These are phyloP conservation scores for Todiramphus chloris DNA, from an alignment of 2,113 vertebrate genomes.

Conservation along the genomic window DNA sequence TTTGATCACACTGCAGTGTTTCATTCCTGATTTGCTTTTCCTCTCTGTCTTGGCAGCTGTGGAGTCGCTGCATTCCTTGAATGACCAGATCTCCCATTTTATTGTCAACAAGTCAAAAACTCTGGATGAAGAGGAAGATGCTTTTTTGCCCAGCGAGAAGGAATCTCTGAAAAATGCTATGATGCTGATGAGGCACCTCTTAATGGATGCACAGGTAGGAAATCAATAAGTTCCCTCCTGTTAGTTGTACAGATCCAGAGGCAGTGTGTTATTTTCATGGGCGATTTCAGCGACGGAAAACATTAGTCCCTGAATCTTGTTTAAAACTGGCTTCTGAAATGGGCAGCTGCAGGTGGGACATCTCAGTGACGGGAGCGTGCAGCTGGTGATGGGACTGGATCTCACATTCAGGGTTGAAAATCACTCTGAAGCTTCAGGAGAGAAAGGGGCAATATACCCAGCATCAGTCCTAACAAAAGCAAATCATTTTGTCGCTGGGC, in stretches of 20 bases:
- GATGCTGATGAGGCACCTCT: constrained; percentile 89
- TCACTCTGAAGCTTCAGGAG: background rate
- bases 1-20: background rate
- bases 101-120: constrained; percentile 85
- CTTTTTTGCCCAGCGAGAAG: constrained; percentile 82
- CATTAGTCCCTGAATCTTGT: background rate
- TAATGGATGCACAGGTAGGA: constrained; percentile 91
- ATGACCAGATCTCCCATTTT: constrained; percentile 92
- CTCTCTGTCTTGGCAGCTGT: constrained; percentile 77
- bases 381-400: background rate
- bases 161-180: constrained; percentile 87
- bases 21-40: background rate
- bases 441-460: background rate
- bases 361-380: background rate
- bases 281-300: background rate
- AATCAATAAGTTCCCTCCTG: background rate
- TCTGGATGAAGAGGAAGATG: constrained; percentile 78
- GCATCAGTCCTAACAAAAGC: background rate
- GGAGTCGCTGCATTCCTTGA: constrained; percentile 88
- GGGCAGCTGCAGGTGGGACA: background rate
- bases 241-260: background rate
- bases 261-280: background rate
- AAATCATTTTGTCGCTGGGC: constrained; percentile 34
- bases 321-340: background rate
- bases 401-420: constrained; percentile 3